Conservation (phyloP, 2,888 invertebrate species). For the Sarcophaga caerulescens region DNA sequence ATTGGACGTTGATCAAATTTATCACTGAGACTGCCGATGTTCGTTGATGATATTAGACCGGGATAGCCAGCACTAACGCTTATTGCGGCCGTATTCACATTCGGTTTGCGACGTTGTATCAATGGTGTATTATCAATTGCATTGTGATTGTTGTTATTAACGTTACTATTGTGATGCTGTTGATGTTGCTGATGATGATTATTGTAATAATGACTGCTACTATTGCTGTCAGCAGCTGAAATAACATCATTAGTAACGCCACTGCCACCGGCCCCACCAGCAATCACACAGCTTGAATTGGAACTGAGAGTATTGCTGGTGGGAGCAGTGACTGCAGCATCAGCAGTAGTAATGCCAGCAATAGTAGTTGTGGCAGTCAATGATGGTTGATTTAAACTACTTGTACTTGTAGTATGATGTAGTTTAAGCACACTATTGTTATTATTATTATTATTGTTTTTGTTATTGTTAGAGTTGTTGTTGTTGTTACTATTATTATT, state of each 20-base stretch:
- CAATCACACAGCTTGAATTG: neutral
- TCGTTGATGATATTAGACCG: constrained; percentile 68
- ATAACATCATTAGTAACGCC: neutral
- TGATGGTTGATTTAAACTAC: constrained; percentile 59
- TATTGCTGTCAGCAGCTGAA: constrained; percentile 31
- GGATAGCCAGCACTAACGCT: constrained; percentile 69
- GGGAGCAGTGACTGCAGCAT: neutral
- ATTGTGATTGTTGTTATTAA: constrained; percentile 66
- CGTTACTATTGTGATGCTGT: constrained; percentile 55
- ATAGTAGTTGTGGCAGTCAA: constrained; percentile 51
- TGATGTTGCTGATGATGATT: constrained; percentile 58
- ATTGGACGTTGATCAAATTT: constrained; percentile 81
- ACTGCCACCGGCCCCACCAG: neutral
- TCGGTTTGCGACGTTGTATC: constrained; percentile 59
- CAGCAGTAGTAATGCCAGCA: constrained; percentile 40
- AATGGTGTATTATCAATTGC: constrained; percentile 63
- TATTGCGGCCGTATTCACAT: constrained; percentile 50
- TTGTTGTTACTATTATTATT: constrained; percentile 56
- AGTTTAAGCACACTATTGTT: constrained; percentile 48
- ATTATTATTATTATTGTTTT: constrained; percentile 56
- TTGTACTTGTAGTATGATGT: constrained; percentile 29
- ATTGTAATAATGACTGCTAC: constrained; percentile 31
- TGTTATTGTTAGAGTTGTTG: constrained; percentile 34
- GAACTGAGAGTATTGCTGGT: constrained; percentile 40
- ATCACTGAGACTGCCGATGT: constrained; percentile 76